Percentiles rank a stretch among this genome's conserved stretches.
Conservation (phyloP, 2,888 invertebrate species). For the Aphidius colemani region DNA sequence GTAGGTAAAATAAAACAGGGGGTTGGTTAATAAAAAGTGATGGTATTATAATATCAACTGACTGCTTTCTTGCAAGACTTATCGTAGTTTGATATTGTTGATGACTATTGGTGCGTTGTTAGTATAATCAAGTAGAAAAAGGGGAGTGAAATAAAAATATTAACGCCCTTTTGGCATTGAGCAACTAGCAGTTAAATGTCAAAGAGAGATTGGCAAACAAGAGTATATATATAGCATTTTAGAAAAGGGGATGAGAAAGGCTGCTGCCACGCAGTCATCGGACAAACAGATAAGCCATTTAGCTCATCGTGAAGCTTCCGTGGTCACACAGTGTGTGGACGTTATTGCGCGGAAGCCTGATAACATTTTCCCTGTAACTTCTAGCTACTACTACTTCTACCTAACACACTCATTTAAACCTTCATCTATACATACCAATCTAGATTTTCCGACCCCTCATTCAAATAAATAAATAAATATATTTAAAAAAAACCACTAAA, state of each 20-base stretch:
- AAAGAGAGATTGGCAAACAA: no score
- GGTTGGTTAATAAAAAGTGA: no score
- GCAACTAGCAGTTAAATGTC: no score
- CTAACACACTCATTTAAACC: not conserved
- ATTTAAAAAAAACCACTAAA: constrained; percentile 6
- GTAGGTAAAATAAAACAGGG: not conserved
- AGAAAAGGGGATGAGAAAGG: constrained; percentile 1
- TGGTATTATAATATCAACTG: no score
- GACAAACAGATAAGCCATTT: constrained; percentile 30
- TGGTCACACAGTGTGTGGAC: constrained; percentile 28
- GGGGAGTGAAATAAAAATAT: constrained; percentile 19
- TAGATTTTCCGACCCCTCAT: not conserved
- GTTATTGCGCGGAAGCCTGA: constrained; percentile 43
- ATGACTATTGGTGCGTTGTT: constrained; percentile 12
- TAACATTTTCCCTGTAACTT: constrained; percentile 32
- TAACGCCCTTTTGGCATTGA: not conserved
- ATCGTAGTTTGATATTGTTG: constrained; percentile 1
- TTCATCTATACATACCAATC: no score
- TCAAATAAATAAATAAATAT: constrained; percentile 2
- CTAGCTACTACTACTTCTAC: constrained; percentile 16
- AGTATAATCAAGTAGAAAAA: constrained; percentile 3
- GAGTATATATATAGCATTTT: no score
- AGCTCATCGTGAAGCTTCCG: constrained; percentile 24
- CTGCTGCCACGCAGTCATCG: constrained; percentile 22
- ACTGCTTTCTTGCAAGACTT: not conserved